Evolutionary conservation across 2,113 vertebrate genomes (phyloP).

Genomic region (Nesoenas mayeri): DNA sequence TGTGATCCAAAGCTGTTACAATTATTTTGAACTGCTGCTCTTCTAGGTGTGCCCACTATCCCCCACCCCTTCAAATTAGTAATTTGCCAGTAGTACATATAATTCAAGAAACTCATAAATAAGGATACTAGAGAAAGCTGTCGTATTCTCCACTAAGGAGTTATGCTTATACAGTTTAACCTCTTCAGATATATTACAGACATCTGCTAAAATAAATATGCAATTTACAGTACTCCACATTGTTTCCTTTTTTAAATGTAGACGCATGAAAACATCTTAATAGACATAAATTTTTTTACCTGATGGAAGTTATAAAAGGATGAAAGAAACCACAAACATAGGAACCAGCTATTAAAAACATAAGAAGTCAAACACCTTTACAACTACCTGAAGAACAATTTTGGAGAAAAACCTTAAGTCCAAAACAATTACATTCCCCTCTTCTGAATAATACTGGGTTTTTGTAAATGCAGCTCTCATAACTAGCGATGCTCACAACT

Average conservation of each 20-base stretch:
- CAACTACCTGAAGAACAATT: not conserved
- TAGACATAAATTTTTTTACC: not conserved
- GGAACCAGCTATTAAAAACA: not conserved
- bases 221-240: not conserved
- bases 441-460: not conserved
- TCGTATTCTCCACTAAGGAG: not conserved
- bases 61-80: not conserved
- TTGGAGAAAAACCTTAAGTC: not conserved
- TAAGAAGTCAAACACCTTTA: not conserved
- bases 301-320: not conserved
- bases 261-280: not conserved
- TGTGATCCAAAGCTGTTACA: not conserved
- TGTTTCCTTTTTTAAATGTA: not conserved
- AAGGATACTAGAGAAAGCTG: not conserved
- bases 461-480: not conserved
- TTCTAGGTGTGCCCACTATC: not conserved
- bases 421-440: not conserved
- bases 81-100: not conserved
- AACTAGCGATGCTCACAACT: not conserved
- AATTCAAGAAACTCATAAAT: not conserved
- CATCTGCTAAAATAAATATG: not conserved
- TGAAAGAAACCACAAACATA: not conserved
- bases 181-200: not conserved
- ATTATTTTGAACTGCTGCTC: not conserved
- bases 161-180: not conserved